These are phyloP conservation scores for Formica aserva DNA, from an alignment of 2,888 invertebrate genomes.

Conservation along the genomic window DNA sequence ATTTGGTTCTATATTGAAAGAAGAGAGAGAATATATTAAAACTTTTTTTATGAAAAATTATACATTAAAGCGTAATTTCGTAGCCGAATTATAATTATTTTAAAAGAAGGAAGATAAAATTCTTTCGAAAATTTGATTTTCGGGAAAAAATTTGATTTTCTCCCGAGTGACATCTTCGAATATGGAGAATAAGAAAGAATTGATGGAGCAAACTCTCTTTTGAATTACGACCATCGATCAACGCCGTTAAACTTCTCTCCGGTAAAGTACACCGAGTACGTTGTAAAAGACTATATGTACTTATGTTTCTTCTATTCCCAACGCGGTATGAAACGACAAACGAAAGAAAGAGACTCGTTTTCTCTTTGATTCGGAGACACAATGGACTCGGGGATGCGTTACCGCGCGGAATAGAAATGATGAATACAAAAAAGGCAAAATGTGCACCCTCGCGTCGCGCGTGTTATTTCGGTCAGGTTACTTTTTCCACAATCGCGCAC, in stretches of 20 bases:
- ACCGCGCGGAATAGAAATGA: neutral
- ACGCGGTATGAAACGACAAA: neutral
- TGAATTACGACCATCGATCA: neutral
- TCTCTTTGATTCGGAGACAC: slow-evolving; percentile 3
- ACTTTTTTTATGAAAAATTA: neutral
- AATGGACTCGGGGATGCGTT: neutral
- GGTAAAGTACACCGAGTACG: neutral
- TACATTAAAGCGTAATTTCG: neutral
- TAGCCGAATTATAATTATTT: neutral
- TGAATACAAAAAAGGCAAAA: neutral
- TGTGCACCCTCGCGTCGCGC: neutral
- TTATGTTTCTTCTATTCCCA: neutral
- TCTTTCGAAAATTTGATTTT: no score
- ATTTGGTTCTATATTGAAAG: neutral
- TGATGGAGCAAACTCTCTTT: neutral
- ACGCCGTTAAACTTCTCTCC: slow-evolving; percentile 1
- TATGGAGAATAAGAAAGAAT: neutral
- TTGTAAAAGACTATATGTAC: neutral
- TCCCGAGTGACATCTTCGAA: neutral
- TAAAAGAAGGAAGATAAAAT: neutral
- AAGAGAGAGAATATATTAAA: neutral
- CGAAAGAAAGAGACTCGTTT: slow-evolving; percentile 6
- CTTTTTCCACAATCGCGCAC: neutral
- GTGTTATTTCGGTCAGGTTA: neutral
- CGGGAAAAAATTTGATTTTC: neutral